Conservation (phyloP, 2,888 invertebrate genomes). For the Agrochola circellaris region DNA sequence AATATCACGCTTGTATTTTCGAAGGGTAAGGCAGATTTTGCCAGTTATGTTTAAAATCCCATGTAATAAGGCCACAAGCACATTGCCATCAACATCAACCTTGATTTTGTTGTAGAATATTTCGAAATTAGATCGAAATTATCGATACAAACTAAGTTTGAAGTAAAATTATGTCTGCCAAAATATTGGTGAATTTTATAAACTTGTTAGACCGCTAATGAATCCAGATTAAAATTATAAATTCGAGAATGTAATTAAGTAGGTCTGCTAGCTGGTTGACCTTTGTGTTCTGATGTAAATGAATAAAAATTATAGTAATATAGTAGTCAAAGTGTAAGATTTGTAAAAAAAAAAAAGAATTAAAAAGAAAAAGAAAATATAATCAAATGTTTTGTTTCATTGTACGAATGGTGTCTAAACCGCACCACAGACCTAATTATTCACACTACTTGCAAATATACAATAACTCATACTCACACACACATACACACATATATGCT, state of each 20-base stretch:
- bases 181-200: neutral
- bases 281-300: no score
- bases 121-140: neutral
- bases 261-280: neutral
- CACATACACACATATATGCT: neutral
- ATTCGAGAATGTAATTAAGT: neutral
- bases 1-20: no score
- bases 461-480: neutral
- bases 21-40: no score
- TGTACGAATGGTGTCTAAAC: neutral
- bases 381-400: neutral
- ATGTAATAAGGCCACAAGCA: no score
- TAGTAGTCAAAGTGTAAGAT: no score
- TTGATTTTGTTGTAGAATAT: neutral
- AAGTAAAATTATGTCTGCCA: neutral
- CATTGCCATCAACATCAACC: no score
- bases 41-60: no score
- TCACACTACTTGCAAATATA: no score
- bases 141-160: neutral
- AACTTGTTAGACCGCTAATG: neutral
- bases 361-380: neutral
- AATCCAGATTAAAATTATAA: neutral
- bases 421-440: constrained; percentile 1
- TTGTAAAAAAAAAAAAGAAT: no score
- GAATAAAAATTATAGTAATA: neutral